These are phyloP conservation scores for Zygothrica quintamaculata DNA, from an alignment of 2,888 invertebrate species.

Conservation along the genomic window DNA sequence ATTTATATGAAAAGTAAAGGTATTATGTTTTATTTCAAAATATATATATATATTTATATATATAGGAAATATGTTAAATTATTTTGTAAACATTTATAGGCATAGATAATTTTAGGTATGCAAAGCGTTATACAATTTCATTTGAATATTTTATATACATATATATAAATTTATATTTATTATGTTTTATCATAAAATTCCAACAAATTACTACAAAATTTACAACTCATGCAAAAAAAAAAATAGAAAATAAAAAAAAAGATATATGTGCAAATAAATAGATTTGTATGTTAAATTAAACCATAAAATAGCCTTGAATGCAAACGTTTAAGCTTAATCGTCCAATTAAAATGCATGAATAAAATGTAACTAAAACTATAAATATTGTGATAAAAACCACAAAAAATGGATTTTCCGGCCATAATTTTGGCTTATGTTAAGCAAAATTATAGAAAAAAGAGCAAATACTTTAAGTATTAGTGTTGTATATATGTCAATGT, in stretches of 20 bases:
- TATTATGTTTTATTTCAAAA: too few species aligned
- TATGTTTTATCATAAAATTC: conserved; percentile 12
- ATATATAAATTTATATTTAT: conserved; percentile 13
- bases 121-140: too few species aligned
- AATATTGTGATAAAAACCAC: conserved; percentile 21
- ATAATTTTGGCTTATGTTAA: conserved; percentile 17
- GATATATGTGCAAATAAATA: conserved; percentile 26
- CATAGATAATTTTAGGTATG: too few species aligned
- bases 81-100: too few species aligned
- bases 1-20: too few species aligned
- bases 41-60: too few species aligned
- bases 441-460: too few species aligned
- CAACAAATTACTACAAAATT: conserved; percentile 17
- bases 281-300: conserved; percentile 18
- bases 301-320: conserved; percentile 21
- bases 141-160: too few species aligned
- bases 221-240: conserved; percentile 6
- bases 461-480: conserved; percentile 3
- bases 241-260: too few species aligned
- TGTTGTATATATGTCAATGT: conserved; percentile 21
- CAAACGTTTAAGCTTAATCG: conserved; percentile 22
- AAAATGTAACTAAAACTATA: conserved; percentile 4
- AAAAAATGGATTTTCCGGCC: conserved; percentile 15
- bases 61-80: too few species aligned
- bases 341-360: conserved; percentile 26